phyloP scores from a whole-genome alignment of 1,140 invertebrate species.

The Drosophila ercepeae region DNA sequence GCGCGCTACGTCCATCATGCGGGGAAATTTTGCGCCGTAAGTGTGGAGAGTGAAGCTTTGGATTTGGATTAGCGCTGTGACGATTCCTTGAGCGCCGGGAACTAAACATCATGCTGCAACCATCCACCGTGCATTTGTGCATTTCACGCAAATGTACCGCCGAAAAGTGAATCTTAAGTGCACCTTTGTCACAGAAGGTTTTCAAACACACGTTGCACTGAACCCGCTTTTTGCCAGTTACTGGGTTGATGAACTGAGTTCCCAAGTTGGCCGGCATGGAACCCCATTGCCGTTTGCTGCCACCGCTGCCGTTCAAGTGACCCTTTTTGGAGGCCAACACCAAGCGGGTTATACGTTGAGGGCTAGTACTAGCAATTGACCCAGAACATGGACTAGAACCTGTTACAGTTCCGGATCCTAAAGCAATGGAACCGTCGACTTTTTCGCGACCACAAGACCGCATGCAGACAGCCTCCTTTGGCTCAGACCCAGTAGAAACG shows the following conservation, averaged over 20 bases:
- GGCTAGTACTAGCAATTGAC: constrained; percentile 2
- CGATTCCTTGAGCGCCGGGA: constrained; percentile 97
- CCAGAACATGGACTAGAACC: constrained; percentile 24
- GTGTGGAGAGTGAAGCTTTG: constrained; percentile 98
- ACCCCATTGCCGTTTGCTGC: constrained; percentile 93
- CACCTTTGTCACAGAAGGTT: constrained; percentile 99
- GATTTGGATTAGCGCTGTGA: constrained; percentile 99
- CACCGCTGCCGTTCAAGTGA: constrained; percentile 87
- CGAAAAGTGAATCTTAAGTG: constrained; percentile 99
- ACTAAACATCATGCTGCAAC: constrained; percentile 99
- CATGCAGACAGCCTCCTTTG: constrained; percentile 7
- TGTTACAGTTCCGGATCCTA: constrained; percentile 8
- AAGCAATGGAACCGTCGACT: not conserved
- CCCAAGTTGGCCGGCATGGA: constrained; percentile 93
- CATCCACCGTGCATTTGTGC: constrained; percentile 99
- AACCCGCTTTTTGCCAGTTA: constrained; percentile 97
- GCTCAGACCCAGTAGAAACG: not conserved
- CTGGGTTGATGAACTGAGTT: constrained; percentile 95
- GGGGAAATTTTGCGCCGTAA: constrained; percentile 95
- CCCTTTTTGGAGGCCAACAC: constrained; percentile 85
- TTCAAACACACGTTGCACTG: constrained; percentile 99
- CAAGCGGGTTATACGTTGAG: constrained; percentile 52
- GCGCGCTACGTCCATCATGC: constrained; percentile 94
- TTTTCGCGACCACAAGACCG: constrained; percentile 20
- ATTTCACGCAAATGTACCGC: constrained; percentile 99